phyloP scores from a whole-genome alignment of 2,797 vertebrate genomes.

The Clarias pachynema region DNA sequence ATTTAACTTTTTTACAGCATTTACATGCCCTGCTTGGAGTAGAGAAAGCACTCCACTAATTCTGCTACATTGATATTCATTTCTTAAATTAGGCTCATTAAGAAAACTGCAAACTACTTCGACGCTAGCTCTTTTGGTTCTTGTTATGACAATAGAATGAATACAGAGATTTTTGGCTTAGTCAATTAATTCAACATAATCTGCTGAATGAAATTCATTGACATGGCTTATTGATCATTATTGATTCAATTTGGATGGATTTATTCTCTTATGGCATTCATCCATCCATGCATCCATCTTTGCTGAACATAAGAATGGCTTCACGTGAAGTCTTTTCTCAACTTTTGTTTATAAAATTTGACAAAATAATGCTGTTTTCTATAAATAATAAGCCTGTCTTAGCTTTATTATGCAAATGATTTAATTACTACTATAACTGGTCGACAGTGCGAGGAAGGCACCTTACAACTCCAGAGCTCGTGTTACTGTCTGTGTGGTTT shows the following conservation, averaged over 20 bases:
- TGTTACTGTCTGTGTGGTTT: background rate
- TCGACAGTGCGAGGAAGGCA: background rate
- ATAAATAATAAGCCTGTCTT: background rate
- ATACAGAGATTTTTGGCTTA: background rate
- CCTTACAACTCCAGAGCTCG: background rate
- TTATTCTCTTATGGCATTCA: background rate
- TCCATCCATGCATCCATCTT: background rate
- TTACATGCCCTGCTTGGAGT: background rate
- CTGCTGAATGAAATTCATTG: background rate
- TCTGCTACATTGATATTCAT: background rate
- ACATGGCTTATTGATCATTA: conserved; percentile 9
- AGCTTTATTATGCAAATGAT: background rate
- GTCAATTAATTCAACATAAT: background rate
- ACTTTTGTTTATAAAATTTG: background rate
- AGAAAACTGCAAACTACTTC: background rate
- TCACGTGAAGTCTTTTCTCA: no score
- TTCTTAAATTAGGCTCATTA: background rate
- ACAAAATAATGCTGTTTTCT: background rate
- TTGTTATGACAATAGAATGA: background rate
- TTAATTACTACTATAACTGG: background rate
- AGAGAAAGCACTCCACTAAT: background rate
- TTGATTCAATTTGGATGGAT: background rate
- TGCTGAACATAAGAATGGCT: no score
- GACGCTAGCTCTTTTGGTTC: background rate
- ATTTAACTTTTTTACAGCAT: background rate